Conservation (phyloP, 2,888 invertebrate species). For the Onchidella celtica region DNA sequence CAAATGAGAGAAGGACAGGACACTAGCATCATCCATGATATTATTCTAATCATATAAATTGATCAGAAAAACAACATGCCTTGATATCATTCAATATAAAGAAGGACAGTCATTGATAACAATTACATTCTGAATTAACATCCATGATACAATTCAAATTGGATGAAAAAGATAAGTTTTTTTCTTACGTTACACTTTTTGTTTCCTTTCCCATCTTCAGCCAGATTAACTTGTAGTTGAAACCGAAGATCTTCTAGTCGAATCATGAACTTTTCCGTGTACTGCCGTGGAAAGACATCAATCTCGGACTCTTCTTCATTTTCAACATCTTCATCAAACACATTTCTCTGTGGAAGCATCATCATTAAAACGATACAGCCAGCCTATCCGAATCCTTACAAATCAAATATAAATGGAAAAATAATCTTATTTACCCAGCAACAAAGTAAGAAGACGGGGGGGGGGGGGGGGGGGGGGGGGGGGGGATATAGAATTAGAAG, state of each 20-base stretch:
- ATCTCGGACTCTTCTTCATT: constrained; percentile 71
- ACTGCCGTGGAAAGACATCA: constrained; percentile 87
- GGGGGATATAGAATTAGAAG: not conserved
- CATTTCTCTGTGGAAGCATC: constrained; percentile 45
- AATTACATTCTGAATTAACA: too few species aligned
- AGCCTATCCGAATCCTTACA: too few species aligned
- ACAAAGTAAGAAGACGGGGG: too few species aligned
- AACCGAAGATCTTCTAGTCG: constrained; percentile 92
- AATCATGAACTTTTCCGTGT: constrained; percentile 91
- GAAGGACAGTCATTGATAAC: too few species aligned
- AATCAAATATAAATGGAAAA: too few species aligned
- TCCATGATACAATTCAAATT: too few species aligned
- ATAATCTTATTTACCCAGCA: too few species aligned
- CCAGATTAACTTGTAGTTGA: constrained; percentile 90
- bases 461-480: not conserved
- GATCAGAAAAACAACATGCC: too few species aligned
- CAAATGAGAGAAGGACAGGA: too few species aligned
- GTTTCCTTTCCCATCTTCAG: constrained; percentile 86
- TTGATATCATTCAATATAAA: too few species aligned
- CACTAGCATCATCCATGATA: too few species aligned
- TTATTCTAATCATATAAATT: too few species aligned
- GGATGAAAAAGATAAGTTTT: not conserved
- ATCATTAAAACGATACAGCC: not conserved
- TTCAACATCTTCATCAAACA: constrained; percentile 55
- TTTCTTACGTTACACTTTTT: constrained; percentile 73